Evolutionary conservation across 2,113 vertebrate genomes (phyloP), one percentile per base, ranked within the genome.

Genomic region (Brachypodius melanocephalos): DNA sequence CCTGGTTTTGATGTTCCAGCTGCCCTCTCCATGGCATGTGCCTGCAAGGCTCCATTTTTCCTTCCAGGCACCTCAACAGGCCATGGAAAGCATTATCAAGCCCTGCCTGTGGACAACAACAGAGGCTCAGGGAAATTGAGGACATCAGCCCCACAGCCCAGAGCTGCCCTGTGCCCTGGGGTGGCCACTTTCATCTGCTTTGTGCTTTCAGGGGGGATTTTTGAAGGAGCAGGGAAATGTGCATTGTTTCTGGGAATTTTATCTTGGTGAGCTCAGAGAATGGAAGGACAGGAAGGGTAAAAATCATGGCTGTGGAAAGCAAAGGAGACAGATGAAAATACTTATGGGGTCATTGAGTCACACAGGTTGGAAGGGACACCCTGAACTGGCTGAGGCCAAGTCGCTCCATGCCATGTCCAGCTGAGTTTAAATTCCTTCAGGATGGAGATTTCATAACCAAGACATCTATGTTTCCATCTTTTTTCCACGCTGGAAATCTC

Each of bases 81-180:
- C 20, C 31, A 5, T 38, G 59, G 49, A 31, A 68, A 28, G 25
- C 2, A 5, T 31, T 34, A 26, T 1, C 38, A 48, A 25, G 9
- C n/a, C 12, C 22, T 7, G 6, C n/a, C 45, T 66, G 11, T 17
- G 43, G 31, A 58, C 22, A 32, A 4, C 40, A 57, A 0, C 0
- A 1, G 43, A n/a, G 21, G 17, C 40, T n/a, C 3, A 3, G 29
- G 40, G 25, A 59, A 24, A 42, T 9, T 46, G 49, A 38, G 59
- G 74, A 31, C 5, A 2, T 40, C 28, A 74, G 20, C 7, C 42
- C 36, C 34, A 42, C 4, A 63, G 8, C 38, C 38, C 49, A 59
- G 55, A n/a, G 29, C 61, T 52, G 12, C 17, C 22, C n/a, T 2
- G 2, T 58, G 55, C 22, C 15, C 13, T 28, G 9, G 6, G 16